A percentile compares a stretch with the other conserved stretches of the same genome.
phyloP scores from a whole-genome alignment of 2,113 vertebrate species.

The Nannobrachium achirus region DNA sequence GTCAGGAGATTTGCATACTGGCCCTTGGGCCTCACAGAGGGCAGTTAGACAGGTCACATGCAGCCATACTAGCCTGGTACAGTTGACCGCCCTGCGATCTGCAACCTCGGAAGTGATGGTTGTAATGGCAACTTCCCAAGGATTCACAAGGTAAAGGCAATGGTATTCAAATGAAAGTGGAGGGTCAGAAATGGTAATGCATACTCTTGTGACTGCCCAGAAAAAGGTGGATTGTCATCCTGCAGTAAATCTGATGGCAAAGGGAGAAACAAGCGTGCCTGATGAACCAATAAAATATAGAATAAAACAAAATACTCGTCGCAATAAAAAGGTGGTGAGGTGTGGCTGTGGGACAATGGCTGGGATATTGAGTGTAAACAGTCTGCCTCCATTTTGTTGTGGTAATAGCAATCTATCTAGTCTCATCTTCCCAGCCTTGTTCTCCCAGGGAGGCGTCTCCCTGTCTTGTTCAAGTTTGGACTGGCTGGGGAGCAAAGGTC shows the following conservation, averaged over 20 bases:
- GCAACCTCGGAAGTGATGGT: conserved; percentile 16
- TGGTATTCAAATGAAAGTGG: conserved; percentile 6
- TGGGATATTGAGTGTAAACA: conserved; percentile 25
- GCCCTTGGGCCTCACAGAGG: conserved; percentile 13
- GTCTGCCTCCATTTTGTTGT: conserved; percentile 6
- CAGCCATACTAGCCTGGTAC: conserved; percentile 10
- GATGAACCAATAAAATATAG: not conserved
- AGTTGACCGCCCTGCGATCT: not conserved
- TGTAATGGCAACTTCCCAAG: conserved; percentile 20
- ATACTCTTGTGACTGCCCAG: not conserved
- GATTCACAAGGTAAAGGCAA: not conserved
- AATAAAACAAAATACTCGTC: not conserved
- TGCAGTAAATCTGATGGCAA: conserved; percentile 21
- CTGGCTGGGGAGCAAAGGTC: not conserved
- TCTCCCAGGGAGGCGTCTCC: not conserved
- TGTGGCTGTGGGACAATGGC: conserved; percentile 11
- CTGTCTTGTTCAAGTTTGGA: conserved; percentile 11
- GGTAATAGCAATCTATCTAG: not conserved
- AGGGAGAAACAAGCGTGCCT: not conserved
- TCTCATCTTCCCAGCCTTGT: conserved; percentile 15
- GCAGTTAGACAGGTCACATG: conserved; percentile 20
- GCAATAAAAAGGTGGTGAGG: conserved; percentile 5
- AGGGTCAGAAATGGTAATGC: not conserved
- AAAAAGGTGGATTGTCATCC: conserved; percentile 41
- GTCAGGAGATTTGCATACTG: conserved; percentile 38